phyloP scores from a whole-genome alignment of 2,888 invertebrate genomes.

The Callosobruchus maculatus region DNA sequence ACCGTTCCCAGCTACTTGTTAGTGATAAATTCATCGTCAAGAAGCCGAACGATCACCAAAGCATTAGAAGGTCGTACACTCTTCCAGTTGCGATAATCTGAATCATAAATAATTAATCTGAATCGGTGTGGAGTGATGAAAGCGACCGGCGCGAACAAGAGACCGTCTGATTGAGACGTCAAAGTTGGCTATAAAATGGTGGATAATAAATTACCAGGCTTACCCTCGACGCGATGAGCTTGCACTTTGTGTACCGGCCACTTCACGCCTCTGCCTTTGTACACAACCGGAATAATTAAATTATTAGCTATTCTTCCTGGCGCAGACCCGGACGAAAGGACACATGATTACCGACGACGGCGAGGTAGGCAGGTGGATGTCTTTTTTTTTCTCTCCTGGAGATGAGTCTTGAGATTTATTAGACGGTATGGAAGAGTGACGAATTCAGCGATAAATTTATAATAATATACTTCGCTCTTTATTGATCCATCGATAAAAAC shows the following conservation, averaged over 20 bases:
- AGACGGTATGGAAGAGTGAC: background rate
- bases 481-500: too few species aligned
- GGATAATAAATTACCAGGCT: constrained; percentile 45
- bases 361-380: background rate
- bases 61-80: constrained; percentile 7
- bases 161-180: constrained; percentile 46
- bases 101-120: constrained; percentile 46
- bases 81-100: constrained; percentile 35
- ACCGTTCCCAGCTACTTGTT: background rate
- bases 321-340: background rate
- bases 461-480: too few species aligned
- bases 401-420: background rate
- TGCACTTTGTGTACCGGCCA: constrained; percentile 1
- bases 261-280: constrained; percentile 19
- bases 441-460: background rate
- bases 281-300: constrained; percentile 22
- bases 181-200: constrained; percentile 38
- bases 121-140: constrained; percentile 40
- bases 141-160: constrained; percentile 43
- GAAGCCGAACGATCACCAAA: background rate
- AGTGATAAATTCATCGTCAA: background rate
- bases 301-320: constrained; percentile 22
- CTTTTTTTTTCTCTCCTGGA: background rate
- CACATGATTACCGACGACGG: background rate
- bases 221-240: constrained; percentile 31